Conservation (phyloP, 2,113 vertebrate genomes). For the Pica pica region DNA sequence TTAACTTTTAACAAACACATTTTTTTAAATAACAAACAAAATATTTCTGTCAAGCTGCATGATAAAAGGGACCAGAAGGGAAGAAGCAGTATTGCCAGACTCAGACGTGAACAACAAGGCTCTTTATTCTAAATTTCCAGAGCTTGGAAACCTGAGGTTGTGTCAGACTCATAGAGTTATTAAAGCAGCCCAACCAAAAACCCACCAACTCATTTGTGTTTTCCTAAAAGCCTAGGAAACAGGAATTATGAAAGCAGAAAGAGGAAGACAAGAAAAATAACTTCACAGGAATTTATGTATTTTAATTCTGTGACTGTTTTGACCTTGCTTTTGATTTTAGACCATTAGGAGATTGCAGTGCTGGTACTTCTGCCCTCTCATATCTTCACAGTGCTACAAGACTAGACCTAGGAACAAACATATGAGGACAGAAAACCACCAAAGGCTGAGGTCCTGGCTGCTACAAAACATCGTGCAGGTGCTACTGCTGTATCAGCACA, state of each 20-base stretch:
- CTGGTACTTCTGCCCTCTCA: neutral
- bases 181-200: neutral
- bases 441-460: neutral
- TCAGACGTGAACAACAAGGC: neutral
- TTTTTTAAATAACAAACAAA: constrained; percentile 37
- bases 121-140: neutral
- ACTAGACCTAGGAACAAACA: neutral
- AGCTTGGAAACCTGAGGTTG: neutral
- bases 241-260: neutral
- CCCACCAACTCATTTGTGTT: neutral
- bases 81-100: neutral
- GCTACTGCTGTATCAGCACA: neutral
- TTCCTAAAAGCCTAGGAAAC: neutral
- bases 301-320: neutral
- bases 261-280: neutral
- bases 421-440: neutral
- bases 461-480: neutral
- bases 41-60: neutral
- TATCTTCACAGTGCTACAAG: neutral
- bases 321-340: neutral
- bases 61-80: neutral
- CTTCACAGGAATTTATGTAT: neutral
- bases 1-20: constrained; percentile 45
- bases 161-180: neutral
- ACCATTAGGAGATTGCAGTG: neutral